Conservation (phyloP, 2,888 invertebrate genomes). For the Lasioglossum figueresi region DNA sequence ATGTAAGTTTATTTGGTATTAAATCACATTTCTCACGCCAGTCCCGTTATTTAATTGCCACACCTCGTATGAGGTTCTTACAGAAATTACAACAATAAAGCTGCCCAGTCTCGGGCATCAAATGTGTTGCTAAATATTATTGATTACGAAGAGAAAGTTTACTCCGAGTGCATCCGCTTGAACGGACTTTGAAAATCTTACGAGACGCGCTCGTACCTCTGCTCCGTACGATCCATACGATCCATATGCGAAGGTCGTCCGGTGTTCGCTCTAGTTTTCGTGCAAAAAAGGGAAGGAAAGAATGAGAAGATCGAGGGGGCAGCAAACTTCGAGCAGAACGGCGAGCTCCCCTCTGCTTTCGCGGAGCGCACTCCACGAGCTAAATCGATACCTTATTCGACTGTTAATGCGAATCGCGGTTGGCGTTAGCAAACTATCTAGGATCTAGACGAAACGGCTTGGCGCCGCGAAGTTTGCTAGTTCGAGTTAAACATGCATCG, state of each 20-base stretch:
- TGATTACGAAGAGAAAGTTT: neutral
- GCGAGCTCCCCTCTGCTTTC: conserved; percentile 27
- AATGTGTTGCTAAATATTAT: neutral
- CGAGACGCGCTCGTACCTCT: conserved; percentile 33
- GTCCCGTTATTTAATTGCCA: too few relatives aligned
- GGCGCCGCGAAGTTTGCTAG: conserved; percentile 41
- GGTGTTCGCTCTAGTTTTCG: conserved; percentile 76
- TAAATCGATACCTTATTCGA: conserved; percentile 3
- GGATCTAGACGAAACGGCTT: conserved; percentile 51
- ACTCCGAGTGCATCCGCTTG: neutral
- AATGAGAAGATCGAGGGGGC: conserved; percentile 47
- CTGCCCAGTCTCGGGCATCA: neutral
- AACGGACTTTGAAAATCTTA: conserved; percentile 47
- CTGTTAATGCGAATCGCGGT: conserved; percentile 49
- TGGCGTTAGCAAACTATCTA: conserved; percentile 49
- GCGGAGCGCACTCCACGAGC: neutral
- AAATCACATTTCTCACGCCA: too few relatives aligned
- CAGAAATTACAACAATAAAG: neutral
- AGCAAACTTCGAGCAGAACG: conserved; percentile 28
- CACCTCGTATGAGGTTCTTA: too few relatives aligned
- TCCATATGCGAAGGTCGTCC: conserved; percentile 76
- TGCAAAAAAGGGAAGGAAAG: conserved; percentile 48
- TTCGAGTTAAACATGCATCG: conserved; percentile 22
- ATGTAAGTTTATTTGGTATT: too few relatives aligned
- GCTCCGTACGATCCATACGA: conserved; percentile 63